Percentiles rank a stretch among this genome's conserved stretches.
Evolutionary conservation across 2,888 invertebrate species (phyloP).

Genomic region (Laspeyria flexula): DNA sequence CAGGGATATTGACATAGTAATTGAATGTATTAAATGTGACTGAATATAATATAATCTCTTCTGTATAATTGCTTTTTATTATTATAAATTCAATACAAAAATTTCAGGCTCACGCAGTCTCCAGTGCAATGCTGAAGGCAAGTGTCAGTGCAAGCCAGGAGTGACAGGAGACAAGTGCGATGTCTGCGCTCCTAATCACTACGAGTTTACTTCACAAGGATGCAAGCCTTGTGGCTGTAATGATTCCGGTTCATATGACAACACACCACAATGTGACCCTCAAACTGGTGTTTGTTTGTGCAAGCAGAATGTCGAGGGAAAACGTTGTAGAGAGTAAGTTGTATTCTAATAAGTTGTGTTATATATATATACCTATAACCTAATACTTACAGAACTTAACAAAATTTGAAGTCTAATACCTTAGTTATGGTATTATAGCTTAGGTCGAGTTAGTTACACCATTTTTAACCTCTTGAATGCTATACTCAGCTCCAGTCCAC

Average conservation of each 20-base stretch:
- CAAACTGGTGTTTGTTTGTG: conserved; percentile 92
- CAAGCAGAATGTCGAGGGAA: conserved; percentile 98
- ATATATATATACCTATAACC: neutral
- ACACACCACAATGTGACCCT: conserved; percentile 94
- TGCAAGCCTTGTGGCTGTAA: conserved; percentile 97
- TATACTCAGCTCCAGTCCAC: too few relatives aligned
- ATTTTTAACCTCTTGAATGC: too few relatives aligned
- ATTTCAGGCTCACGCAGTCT: conserved; percentile 92
- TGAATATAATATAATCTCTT: too few relatives aligned
- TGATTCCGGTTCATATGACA: conserved; percentile 92
- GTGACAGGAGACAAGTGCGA: conserved; percentile 98
- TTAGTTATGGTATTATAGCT: too few relatives aligned
- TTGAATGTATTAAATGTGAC: too few relatives aligned
- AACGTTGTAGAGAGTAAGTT: conserved; percentile 93
- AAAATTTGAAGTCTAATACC: too few relatives aligned
- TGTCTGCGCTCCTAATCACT: conserved; percentile 92
- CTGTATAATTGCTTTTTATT: too few relatives aligned
- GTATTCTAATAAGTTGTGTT: neutral
- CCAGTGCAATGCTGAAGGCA: conserved; percentile 96
- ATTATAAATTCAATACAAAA: too few relatives aligned
- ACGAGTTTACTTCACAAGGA: conserved; percentile 95
- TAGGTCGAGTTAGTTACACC: too few relatives aligned
- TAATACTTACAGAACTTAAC: too few relatives aligned
- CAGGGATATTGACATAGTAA: too few relatives aligned
- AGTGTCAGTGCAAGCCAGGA: conserved; percentile 98